phyloP scores from a whole-genome alignment of 2,797 vertebrate genomes.

The Carduelis carduelis region DNA sequence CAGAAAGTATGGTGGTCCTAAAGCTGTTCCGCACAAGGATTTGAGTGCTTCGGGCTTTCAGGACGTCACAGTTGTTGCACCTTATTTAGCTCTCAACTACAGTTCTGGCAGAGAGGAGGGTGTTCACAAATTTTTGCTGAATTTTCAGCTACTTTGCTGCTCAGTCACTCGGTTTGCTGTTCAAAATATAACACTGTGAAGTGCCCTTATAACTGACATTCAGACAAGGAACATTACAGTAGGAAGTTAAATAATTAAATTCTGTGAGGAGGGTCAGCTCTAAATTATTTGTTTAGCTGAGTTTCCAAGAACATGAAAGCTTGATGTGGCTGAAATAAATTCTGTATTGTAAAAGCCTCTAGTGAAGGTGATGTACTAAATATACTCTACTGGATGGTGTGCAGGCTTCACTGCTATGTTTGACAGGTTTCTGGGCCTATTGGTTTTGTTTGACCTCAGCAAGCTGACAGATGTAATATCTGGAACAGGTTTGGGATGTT shows the following conservation, averaged over 20 bases:
- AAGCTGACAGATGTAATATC: not conserved
- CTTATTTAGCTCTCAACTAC: not conserved
- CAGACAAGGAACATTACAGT: not conserved
- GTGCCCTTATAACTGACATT: not conserved
- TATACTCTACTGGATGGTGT: fast-evolving
- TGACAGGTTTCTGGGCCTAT: not conserved
- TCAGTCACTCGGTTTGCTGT: not conserved
- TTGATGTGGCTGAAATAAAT: not conserved
- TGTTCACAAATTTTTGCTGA: not conserved
- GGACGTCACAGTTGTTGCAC: fast-evolving
- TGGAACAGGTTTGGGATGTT: not conserved
- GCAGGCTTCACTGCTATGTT: not conserved
- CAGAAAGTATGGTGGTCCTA: fast-evolving
- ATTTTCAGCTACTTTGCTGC: fast-evolving
- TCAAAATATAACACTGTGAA: not conserved
- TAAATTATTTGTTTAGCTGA: not conserved
- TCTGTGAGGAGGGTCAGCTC: not conserved
- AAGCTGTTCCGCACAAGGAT: not conserved
- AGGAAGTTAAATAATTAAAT: not conserved
- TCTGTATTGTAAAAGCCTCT: not conserved
- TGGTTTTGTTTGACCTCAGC: not conserved
- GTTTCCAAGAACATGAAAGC: not conserved
- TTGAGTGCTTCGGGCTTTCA: not conserved
- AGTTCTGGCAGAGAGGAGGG: not conserved
- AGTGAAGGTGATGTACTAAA: not conserved